Conservation (phyloP, 2,113 vertebrate genomes). For the Cyprinodon brontotheroides region DNA sequence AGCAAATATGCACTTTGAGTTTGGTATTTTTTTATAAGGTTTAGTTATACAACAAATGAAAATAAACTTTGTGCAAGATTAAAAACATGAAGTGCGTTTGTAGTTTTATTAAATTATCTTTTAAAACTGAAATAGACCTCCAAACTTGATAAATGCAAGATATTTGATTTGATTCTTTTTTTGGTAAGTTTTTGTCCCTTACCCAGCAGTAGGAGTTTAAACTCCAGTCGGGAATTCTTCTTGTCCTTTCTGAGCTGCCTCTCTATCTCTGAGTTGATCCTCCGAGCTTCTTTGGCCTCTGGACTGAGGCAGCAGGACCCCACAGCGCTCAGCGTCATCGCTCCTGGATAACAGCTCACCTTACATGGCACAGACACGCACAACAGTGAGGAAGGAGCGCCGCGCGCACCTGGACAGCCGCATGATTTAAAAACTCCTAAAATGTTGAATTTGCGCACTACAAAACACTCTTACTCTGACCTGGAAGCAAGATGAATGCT, state of each 20-base stretch:
- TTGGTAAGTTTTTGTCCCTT: constrained; percentile 35
- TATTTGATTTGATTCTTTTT: no score
- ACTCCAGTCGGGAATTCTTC: constrained; percentile 85
- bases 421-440: not conserved
- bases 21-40: not conserved
- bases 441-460: not conserved
- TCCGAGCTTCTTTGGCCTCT: constrained; percentile 92
- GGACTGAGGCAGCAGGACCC: constrained; percentile 93
- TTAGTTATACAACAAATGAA: no score
- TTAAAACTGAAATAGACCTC: no score
- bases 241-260: constrained; percentile 92
- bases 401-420: not conserved
- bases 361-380: constrained; percentile 23
- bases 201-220: constrained; percentile 92
- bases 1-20: not conserved
- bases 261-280: constrained; percentile 95
- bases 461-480: not conserved
- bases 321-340: constrained; percentile 87
- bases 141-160: no score
- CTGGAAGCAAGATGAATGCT: not conserved
- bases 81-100: no score
- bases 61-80: no score
- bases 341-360: constrained; percentile 54
- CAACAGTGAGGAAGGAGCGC: constrained; percentile 1
- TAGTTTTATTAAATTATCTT: no score